phyloP scores from a whole-genome alignment of 2,888 invertebrate genomes.

The Pemphredon lugubris region DNA sequence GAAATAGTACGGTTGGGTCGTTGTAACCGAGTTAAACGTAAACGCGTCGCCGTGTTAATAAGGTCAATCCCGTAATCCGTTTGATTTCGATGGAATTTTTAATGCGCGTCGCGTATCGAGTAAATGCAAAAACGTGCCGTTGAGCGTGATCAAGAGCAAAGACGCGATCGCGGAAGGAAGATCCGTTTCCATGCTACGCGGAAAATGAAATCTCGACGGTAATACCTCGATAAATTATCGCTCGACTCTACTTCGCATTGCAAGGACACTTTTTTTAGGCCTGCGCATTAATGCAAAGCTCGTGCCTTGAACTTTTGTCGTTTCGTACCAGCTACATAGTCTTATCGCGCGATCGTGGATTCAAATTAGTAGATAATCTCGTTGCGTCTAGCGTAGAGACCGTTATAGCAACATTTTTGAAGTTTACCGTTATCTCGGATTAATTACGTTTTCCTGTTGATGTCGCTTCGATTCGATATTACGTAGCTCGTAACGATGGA shows the following conservation, averaged over 20 bases:
- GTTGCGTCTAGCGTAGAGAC: background rate
- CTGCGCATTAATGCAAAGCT: constrained; percentile 29
- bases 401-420: background rate
- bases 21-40: background rate
- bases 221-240: constrained; percentile 43
- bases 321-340: constrained; percentile 6
- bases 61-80: no score
- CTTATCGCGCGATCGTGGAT: no score
- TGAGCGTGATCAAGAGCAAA: no score
- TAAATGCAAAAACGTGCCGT: no score
- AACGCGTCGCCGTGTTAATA: no score
- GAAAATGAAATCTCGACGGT: constrained; percentile 30
- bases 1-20: background rate
- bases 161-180: constrained; percentile 8
- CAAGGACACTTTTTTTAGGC: constrained; percentile 34
- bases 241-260: constrained; percentile 17
- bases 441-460: background rate
- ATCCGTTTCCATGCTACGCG: constrained; percentile 24
- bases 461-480: no score
- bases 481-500: no score
- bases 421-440: background rate
- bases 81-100: no score
- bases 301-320: constrained; percentile 36
- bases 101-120: no score
- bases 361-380: constrained; percentile 5